Evolutionary conservation across 2,113 vertebrate genomes (phyloP).

Genomic region (Malaclemys terrapin): DNA sequence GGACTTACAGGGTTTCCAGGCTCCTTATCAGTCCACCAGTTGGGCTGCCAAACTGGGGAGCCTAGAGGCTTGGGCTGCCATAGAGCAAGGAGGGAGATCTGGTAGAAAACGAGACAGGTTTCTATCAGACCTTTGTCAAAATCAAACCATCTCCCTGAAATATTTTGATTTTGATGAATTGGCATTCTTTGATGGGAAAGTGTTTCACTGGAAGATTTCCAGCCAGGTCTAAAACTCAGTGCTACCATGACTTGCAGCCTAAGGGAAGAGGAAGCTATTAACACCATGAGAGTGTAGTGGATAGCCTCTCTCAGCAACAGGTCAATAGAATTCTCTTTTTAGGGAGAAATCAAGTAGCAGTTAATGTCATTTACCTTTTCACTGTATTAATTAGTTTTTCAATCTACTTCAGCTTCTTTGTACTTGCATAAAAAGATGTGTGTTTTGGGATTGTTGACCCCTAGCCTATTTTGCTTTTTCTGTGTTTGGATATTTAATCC

Average conservation of each 20-base stretch:
- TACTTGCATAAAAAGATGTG: background rate
- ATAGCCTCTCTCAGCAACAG: background rate
- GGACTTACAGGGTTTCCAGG: background rate
- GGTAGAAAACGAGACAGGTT: background rate
- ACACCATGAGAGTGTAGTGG: background rate
- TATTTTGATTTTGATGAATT: background rate
- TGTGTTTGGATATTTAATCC: background rate
- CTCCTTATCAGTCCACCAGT: background rate
- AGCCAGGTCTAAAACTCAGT: background rate
- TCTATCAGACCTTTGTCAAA: background rate
- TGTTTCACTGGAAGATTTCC: background rate
- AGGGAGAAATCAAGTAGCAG: slow-evolving; percentile 7
- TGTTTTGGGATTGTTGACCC: slow-evolving; percentile 20
- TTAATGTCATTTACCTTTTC: slow-evolving; percentile 37
- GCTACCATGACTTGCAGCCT: background rate
- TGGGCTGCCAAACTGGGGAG: background rate
- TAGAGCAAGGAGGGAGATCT: background rate
- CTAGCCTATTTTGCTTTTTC: background rate
- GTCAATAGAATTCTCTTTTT: background rate
- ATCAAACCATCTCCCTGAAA: background rate
- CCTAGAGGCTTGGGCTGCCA: background rate
- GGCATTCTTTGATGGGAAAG: background rate
- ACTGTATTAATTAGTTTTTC: slow-evolving; percentile 31
- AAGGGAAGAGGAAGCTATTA: background rate
- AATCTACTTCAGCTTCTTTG: slow-evolving; percentile 17